Evolutionary conservation across 37 sponge, comb jelly and placozoan genomes (phyloP).

Genomic region (Geodia barretti): DNA sequence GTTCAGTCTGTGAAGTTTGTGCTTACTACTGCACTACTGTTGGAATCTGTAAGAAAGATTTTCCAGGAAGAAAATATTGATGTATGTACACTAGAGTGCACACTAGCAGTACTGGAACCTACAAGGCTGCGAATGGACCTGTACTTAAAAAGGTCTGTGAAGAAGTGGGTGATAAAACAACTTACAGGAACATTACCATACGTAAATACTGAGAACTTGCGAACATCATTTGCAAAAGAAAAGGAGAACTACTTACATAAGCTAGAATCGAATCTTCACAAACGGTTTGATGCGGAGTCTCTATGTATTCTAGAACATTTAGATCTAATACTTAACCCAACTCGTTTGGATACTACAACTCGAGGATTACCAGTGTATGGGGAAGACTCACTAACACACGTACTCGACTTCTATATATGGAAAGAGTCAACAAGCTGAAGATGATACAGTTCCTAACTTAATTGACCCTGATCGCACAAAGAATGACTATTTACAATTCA

Average conservation of each 20-base stretch:
- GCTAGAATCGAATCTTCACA: neutral
- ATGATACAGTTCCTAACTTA: neutral
- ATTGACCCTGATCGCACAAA: neutral
- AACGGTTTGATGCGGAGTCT: neutral
- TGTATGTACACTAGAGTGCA: neutral
- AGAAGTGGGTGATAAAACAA: too few relatives aligned
- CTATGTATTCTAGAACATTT: neutral
- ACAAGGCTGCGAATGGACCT: neutral
- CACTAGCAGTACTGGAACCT: neutral
- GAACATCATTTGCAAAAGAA: neutral
- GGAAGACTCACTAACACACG: neutral
- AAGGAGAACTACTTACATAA: neutral
- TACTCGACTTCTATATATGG: neutral
- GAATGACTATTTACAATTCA: neutral
- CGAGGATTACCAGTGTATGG: neutral
- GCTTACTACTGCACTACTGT: neutral
- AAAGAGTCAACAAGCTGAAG: neutral
- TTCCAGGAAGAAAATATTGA: neutral
- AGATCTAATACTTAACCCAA: neutral
- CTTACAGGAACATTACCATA: too few relatives aligned
- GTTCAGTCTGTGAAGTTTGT: neutral
- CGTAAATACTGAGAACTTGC: neutral
- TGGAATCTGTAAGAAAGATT: neutral
- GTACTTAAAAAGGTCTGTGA: neutral
- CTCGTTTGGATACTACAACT: neutral